Base-by-base conservation (phyloP, 2,113 vertebrate genomes). In the Sebastes schlegelii region DNA sequence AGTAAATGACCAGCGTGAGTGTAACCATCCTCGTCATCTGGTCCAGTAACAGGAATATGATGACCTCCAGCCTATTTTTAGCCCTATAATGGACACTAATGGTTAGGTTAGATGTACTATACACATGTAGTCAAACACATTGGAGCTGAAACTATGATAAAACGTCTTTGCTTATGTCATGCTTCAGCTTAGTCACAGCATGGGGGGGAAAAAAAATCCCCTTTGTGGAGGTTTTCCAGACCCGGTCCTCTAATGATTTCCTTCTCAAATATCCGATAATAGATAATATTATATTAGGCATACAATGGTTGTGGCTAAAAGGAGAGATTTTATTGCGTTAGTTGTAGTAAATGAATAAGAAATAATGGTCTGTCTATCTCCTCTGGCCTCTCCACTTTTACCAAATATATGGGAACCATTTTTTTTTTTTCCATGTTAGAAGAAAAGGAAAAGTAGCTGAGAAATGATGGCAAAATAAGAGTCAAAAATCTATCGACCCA, bases 191-290 rank as follows among this genome's bases (percentile, higher is more conserved):
- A 48, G 4, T 72, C 19, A 76, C 40, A 46, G 23, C n/a, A 74
- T 4, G 11, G 10, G 1, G 9, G 6, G 13, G 0, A 21, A 16
- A 12, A 57, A 54, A 40, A 16, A 72, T 54, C 17, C n/a, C 4
- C 40, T 73, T 26, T 69, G 63, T 17, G 57, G n/a, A 48, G 17
- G 66, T 79, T 90, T 70, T 80, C 73, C 48, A 64, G 77, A 43
- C 62, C 34, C 55, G 55, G 21, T 63, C 57, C n/a, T 68, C 65
- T 88, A 92, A 91, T 82, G 74, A 86, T 81, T 90, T 92, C 84
- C 90, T 91, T 88, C 91, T 94, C 90, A 80, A 84, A 90, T 93
- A 66, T 87, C 89, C 62, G 52, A 34, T 74, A 85, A 84, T 91
- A 74, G 88, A 86, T 54, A 21, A 71, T 89, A 87, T 88, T 60